Percentiles rank a stretch among this genome's conserved stretches.
These are phyloP conservation scores for Cuniculus paca DNA, from an alignment of 2,797 vertebrate genomes.

Conservation along the genomic window DNA sequence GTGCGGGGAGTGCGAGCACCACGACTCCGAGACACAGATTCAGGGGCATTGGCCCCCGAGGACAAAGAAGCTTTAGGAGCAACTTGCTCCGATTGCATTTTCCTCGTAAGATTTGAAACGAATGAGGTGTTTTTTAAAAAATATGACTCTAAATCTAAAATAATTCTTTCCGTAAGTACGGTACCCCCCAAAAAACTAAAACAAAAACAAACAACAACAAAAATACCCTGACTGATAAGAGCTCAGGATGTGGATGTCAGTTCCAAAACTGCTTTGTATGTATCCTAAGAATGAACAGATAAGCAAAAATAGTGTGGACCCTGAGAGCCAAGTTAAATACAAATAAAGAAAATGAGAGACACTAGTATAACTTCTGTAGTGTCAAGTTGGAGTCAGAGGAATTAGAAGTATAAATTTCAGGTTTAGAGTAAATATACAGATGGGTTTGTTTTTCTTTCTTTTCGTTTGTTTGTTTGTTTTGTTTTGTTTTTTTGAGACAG, in stretches of 20 bases:
- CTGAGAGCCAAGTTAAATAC: background rate
- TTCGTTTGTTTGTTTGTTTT: too few relatives aligned
- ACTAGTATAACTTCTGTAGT: background rate
- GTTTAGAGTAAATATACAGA: background rate
- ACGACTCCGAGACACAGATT: background rate
- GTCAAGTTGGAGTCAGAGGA: background rate
- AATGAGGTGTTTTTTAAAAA: background rate
- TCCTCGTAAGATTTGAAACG: background rate
- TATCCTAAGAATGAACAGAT: background rate
- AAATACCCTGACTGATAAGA: background rate
- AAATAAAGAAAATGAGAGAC: background rate
- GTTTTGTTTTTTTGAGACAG: background rate
- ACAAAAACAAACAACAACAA: too few relatives aligned
- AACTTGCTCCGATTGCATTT: background rate
- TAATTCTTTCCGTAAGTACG: background rate
- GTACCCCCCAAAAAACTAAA: background rate
- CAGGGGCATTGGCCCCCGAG: rapidly evolving
- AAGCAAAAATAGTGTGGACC: background rate
- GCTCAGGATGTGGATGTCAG: background rate
- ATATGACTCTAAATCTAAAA: background rate
- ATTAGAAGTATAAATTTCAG: background rate
- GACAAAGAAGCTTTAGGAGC: background rate
- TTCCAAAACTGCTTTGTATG: background rate
- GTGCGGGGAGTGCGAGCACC: rapidly evolving
- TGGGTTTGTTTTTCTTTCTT: too few relatives aligned